A percentile compares a stretch with the other conserved stretches of the same genome.
These are phyloP conservation scores for Sapayoa aenigma DNA, from an alignment of 2,113 vertebrate species.

Conservation along the genomic window DNA sequence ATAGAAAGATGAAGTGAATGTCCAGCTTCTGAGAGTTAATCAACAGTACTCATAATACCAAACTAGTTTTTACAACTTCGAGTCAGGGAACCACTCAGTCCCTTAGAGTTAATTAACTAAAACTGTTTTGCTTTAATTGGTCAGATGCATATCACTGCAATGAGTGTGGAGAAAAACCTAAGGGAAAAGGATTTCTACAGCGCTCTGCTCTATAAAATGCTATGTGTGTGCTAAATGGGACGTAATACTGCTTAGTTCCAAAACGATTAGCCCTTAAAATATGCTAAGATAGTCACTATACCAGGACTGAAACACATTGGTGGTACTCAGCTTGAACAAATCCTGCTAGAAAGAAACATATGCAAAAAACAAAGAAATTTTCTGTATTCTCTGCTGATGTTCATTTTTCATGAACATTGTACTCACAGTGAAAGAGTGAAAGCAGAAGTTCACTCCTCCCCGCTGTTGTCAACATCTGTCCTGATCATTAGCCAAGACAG, in stretches of 20 bases:
- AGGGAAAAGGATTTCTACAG: constrained; percentile 13
- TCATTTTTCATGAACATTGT: background rate
- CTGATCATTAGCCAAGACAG: background rate
- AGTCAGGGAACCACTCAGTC: background rate
- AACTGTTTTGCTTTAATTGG: constrained; percentile 46
- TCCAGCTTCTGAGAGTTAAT: background rate
- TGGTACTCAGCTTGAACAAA: background rate
- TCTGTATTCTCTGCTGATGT: background rate
- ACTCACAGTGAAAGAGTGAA: background rate
- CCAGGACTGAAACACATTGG: background rate
- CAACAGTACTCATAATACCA: constrained; percentile 2
- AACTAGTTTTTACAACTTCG: background rate
- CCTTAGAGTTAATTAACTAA: constrained; percentile 49
- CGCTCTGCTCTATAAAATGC: background rate
- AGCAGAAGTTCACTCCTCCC: background rate
- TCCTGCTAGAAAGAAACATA: background rate
- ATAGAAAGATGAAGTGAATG: background rate
- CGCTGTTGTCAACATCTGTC: background rate
- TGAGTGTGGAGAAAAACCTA: background rate
- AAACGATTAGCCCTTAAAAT: background rate
- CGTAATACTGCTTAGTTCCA: background rate
- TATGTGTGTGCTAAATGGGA: constrained; percentile 13
- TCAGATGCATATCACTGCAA: constrained; percentile 6
- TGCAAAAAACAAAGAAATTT: background rate
- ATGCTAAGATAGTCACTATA: fast-evolving